Conservation (phyloP, 2,797 vertebrate species). For the Spatula versicolor region DNA sequence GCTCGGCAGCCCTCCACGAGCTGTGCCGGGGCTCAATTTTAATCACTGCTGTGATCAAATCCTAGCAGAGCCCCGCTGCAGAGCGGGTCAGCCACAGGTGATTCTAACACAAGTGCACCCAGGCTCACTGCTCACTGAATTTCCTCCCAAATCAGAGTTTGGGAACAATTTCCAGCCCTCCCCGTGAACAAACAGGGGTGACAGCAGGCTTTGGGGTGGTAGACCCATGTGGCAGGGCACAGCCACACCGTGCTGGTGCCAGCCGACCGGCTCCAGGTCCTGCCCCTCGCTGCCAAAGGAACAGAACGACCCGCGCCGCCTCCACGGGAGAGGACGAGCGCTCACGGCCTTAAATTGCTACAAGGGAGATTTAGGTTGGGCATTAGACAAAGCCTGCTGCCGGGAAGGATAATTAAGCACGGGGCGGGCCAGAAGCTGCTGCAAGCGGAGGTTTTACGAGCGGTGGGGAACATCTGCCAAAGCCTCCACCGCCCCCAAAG, state of each 20-base stretch:
- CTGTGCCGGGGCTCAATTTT: not conserved
- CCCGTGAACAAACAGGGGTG: fast-evolving
- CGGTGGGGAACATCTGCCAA: slow-evolving; percentile 10
- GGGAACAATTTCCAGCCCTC: not conserved
- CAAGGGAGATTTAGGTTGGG: not conserved
- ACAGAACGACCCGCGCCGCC: fast-evolving
- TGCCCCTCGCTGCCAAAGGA: not conserved
- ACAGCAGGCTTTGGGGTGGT: fast-evolving
- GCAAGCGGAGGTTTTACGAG: not conserved
- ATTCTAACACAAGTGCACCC: not conserved
- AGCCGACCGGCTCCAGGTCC: not conserved
- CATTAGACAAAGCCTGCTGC: slow-evolving; percentile 44
- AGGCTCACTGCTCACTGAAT: not conserved
- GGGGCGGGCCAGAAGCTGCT: not conserved
- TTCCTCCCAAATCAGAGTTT: not conserved
- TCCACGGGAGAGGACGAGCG: not conserved
- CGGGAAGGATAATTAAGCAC: slow-evolving; percentile 27
- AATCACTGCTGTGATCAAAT: not conserved
- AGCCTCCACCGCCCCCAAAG: not conserved
- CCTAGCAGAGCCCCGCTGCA: not conserved
- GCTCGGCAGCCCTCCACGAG: not conserved
- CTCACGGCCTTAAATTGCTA: fast-evolving
- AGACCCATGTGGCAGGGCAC: fast-evolving
- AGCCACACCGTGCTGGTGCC: not conserved
- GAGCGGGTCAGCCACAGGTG: not conserved